phyloP scores from a whole-genome alignment of 2,888 invertebrate genomes.

The Drosophila meridiana region DNA sequence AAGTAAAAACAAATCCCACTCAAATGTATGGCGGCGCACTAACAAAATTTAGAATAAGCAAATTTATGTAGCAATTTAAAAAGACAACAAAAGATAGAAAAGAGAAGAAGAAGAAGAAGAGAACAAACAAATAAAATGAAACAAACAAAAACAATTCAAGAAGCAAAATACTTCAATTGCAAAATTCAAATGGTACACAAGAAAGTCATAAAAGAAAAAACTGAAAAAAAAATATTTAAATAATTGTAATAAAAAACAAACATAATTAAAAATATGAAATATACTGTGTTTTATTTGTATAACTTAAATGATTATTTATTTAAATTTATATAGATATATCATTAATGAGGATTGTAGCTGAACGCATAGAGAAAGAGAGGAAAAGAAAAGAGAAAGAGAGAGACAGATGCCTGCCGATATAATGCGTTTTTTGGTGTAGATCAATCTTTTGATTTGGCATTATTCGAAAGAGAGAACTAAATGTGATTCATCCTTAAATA shows the following conservation, averaged over 20 bases:
- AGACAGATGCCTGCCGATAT: no score
- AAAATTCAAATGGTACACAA: slow-evolving; percentile 73
- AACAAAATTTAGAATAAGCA: slow-evolving; percentile 65
- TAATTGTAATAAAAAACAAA: slow-evolving; percentile 80
- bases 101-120: slow-evolving; percentile 38
- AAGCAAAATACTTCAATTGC: slow-evolving; percentile 58
- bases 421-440: no score
- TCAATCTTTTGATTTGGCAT: no score
- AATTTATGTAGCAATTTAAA: slow-evolving; percentile 73
- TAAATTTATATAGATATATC: background rate
- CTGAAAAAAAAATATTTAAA: slow-evolving; percentile 76
- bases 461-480: no score
- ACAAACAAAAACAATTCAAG: slow-evolving; percentile 21
- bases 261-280: slow-evolving; percentile 54
- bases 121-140: slow-evolving; percentile 29
- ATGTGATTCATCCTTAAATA: no score
- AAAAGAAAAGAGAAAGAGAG: no score
- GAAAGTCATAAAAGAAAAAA: slow-evolving; percentile 50
- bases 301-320: background rate
- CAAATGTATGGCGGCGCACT: slow-evolving; percentile 58
- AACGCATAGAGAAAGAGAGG: no score
- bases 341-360: no score
- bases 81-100: slow-evolving; percentile 41
- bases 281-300: slow-evolving; percentile 11
- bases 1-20: slow-evolving; percentile 8